A percentile compares a stretch with the other conserved stretches of the same genome.
Conservation (phyloP, 1,140 invertebrate species). For the Doryteuthis pealeii region DNA sequence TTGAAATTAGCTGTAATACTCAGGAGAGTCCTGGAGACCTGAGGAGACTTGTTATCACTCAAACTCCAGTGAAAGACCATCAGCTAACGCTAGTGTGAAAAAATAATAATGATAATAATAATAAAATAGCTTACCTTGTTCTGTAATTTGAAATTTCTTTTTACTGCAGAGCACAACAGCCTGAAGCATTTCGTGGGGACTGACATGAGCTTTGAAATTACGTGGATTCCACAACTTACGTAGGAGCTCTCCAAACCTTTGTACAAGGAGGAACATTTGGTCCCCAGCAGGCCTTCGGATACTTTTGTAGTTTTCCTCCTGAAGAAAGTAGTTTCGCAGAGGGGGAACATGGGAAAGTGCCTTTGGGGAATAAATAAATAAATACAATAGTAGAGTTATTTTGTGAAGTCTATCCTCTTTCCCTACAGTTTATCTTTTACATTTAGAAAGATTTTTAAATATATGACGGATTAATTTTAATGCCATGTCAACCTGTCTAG, state of each 20-base stretch:
- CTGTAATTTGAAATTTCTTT: constrained; percentile 97
- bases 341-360: constrained; percentile 92
- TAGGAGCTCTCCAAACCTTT: constrained; percentile 95
- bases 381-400: constrained; percentile 12
- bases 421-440: too few relatives aligned
- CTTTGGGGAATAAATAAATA: too few relatives aligned
- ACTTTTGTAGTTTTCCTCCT: constrained; percentile 87
- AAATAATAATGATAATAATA: neutral
- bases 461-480: too few relatives aligned
- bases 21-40: too few relatives aligned
- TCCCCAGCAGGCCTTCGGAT: constrained; percentile 87
- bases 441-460: too few relatives aligned
- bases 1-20: too few relatives aligned
- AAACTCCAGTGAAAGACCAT: too few relatives aligned
- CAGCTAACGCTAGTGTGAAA: too few relatives aligned
- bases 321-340: constrained; percentile 90
- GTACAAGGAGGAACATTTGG: constrained; percentile 79
- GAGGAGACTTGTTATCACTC: too few relatives aligned
- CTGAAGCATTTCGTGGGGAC: constrained; percentile 99
- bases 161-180: constrained; percentile 97
- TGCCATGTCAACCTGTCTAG: too few relatives aligned
- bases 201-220: constrained; percentile 99
- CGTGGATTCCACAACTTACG: constrained; percentile 98
- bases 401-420: too few relatives aligned
- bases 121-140: constrained; percentile 74